Evolutionary conservation across 1,140 invertebrate genomes (phyloP), one percentile per base, ranked within the genome.

Genomic region (Berghia stephanieae): DNA sequence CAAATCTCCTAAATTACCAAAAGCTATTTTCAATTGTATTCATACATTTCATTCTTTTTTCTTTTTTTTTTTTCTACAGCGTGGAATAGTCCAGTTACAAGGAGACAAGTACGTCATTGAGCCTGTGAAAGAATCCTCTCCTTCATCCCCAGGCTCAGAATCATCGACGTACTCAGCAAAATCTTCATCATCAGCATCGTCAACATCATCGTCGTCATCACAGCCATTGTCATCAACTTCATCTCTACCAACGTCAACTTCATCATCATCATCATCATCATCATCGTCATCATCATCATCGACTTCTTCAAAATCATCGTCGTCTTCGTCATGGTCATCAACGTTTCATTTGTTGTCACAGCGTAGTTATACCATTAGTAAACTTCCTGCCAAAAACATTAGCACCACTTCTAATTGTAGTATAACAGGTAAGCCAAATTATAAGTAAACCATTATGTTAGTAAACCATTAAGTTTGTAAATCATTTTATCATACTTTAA

Each of bases 381-480:
- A 78, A 79, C 78, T 83, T 76, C 55, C 82, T 72, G 46, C 72
- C 31, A 79, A 79, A 80, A 81, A 83, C 75, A 49, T 75, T 44
- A 55, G 78, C 43, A 46, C 79, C 38, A 49, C 81, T 34, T 83
- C 84, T 57, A 77, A 81, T 63, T 85, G 84, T 84, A 82, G 73
- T 75, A 75, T 83, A 44, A 78, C 81, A 80, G 83, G 84, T 85
- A 82, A 79, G 81, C n/a, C n/a, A n/a, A n/a, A n/a, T n/a, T n/a
- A n/a, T n/a, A n/a, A n/a, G n/a, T n/a, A n/a, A n/a, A n/a, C n/a
- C n/a, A n/a, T n/a, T n/a, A n/a, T n/a, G n/a, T n/a, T n/a, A n/a
- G n/a, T n/a, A n/a, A n/a, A n/a, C n/a, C n/a, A n/a, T n/a, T n/a
- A n/a, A n/a, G n/a, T n/a, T n/a, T n/a, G n/a, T n/a, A n/a, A n/a